Evolutionary conservation across 2,113 vertebrate species (phyloP).

Genomic region (Nycticryphes semicollaris): DNA sequence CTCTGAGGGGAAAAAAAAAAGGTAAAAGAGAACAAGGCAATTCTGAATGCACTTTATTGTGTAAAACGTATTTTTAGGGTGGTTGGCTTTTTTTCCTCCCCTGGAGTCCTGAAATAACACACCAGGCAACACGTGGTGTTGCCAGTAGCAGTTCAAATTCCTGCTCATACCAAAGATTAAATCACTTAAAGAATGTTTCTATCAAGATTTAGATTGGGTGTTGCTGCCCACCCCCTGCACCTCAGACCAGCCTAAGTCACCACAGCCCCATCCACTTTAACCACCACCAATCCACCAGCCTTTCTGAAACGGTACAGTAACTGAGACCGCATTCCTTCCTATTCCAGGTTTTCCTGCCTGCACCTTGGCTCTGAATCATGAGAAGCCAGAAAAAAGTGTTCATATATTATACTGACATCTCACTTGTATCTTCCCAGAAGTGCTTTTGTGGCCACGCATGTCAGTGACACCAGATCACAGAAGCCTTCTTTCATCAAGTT

Average conservation of each 20-base stretch:
- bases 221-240: not conserved
- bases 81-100: not conserved
- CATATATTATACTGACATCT: not conserved
- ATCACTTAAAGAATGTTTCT: not conserved
- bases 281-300: not conserved
- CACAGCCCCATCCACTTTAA: not conserved
- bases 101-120: not conserved
- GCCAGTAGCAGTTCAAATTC: not conserved
- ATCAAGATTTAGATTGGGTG: not conserved
- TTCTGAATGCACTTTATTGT: not conserved
- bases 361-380: not conserved
- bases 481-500: constrained; percentile 10
- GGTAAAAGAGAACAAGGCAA: not conserved
- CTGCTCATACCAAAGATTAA: not conserved
- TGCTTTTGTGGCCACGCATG: not conserved
- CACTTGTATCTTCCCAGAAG: not conserved
- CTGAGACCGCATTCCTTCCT: not conserved
- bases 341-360: not conserved
- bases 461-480: not conserved
- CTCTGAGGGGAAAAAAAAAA: too few relatives aligned
- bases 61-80: not conserved
- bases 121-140: not conserved
- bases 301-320: not conserved
- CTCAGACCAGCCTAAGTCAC: not conserved
- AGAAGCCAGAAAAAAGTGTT: not conserved